Evolutionary conservation across 2,113 vertebrate species (phyloP).

Genomic region (Malurus elegans): DNA sequence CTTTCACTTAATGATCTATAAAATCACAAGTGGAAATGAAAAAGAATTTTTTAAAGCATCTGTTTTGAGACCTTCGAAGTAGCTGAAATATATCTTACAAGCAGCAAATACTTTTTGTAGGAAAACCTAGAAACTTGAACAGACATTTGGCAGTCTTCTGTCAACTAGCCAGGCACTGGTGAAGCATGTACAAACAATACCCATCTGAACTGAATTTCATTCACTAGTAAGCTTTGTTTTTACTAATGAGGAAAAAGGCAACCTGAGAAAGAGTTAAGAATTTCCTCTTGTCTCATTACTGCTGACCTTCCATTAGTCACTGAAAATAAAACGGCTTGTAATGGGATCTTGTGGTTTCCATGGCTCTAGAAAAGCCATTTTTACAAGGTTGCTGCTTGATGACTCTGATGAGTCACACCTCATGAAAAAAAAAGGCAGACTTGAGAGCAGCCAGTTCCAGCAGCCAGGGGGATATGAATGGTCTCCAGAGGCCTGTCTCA

Average conservation of each 20-base stretch:
- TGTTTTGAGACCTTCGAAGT: not conserved
- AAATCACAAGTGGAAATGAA: not conserved
- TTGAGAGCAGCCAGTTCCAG: not conserved
- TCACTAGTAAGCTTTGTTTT: not conserved
- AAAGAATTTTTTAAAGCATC: not conserved
- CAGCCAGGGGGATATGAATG: fast-evolving
- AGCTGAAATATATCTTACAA: not conserved
- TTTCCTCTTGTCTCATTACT: constrained; percentile 16
- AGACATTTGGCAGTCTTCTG: not conserved
- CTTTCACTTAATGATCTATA: not conserved
- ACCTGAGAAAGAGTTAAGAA: constrained; percentile 50
- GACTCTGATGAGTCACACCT: constrained; percentile 22
- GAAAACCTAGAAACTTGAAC: not conserved
- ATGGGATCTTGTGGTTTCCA: constrained; percentile 40
- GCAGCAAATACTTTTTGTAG: not conserved
- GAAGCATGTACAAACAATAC: not conserved
- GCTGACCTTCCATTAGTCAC: constrained; percentile 27
- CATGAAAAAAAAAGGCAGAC: not conserved
- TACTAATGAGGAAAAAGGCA: not conserved
- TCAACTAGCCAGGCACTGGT: not conserved
- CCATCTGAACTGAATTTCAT: not conserved
- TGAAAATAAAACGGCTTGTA: constrained; percentile 12
- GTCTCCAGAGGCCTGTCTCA: not conserved
- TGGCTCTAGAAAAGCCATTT: constrained; percentile 40
- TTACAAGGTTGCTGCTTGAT: not conserved